Evolutionary conservation across 2,113 vertebrate genomes (phyloP), one percentile per base, ranked within the genome.

Genomic region (Daphoenositta chrysoptera): DNA sequence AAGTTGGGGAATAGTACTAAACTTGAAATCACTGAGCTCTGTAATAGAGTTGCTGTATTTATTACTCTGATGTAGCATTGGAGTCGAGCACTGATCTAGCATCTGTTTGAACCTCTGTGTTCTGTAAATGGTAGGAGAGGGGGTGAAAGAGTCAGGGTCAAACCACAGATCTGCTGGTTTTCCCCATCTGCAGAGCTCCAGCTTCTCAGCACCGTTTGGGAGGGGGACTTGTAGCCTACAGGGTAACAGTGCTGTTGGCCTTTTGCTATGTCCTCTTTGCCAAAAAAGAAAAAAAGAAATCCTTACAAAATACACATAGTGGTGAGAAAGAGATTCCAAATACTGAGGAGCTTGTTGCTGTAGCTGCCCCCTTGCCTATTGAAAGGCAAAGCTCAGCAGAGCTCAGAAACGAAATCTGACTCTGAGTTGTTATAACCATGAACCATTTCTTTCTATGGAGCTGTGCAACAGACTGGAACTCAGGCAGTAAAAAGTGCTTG

Each of bases 381-480:
- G 89, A 87, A 91, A 86, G 54, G 83, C 90, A 89, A 86, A 90
- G 35, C 83, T 80, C 71, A 87, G 73, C 51, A 58, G 65, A 94
- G 93, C 40, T 81, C 70, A 83, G 86, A 90, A 90, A 92, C 0
- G 22, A 92, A 96, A 94, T 81, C 66, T 80, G 93, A 93, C 70
- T 88, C 91, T 64, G 26, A 45, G 91, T 73, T 90, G 72, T 94
- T 96, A 73, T 81, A 96, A 77, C 76, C 83, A 89, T 92, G 80
- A 95, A 83, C 53, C 7, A 4, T 92, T 96, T 76, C 89, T 86
- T 96, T 96, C 93, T 94, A 2, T 13, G 50, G 83, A 91, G 80
- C 64, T 66, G n/a, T 75, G 94, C 69, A 96, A 69, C 63, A 86
- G 91, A 89, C 80, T 96, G 93, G 89, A 94, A 96, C 87, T 69